Conservation (phyloP, 2,113 vertebrate species). For the Riparia riparia region DNA sequence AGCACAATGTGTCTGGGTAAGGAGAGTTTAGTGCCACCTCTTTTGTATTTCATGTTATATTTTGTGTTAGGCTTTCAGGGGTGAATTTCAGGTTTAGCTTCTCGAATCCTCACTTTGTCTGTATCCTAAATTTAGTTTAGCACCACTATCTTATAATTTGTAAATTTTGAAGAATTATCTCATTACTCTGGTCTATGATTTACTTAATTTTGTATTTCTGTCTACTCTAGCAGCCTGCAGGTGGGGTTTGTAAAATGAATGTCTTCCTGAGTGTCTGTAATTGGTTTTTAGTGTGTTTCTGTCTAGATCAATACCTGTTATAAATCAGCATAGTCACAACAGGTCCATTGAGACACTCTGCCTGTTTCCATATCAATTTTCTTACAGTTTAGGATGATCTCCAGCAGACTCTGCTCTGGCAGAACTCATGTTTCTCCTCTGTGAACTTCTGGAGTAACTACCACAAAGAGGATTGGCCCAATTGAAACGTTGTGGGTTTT, state of each 20-base stretch:
- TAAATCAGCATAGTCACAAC: background rate
- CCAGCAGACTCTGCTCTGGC: background rate
- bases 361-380: background rate
- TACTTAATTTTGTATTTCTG: background rate
- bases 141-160: background rate
- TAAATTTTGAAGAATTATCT: background rate
- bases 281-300: background rate
- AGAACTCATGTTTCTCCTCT: background rate
- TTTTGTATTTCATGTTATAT: background rate
- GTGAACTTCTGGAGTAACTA: background rate
- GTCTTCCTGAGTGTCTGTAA: background rate
- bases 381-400: background rate
- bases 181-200: background rate
- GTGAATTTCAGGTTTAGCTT: background rate
- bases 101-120: background rate
- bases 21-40: background rate
- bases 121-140: background rate
- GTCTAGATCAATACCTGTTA: background rate
- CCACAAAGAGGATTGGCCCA: background rate
- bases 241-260: background rate
- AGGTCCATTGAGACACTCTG: background rate
- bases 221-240: background rate
- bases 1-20: background rate
- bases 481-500: background rate
- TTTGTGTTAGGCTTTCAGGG: background rate